Evolutionary conservation across 2,113 vertebrate genomes (phyloP).

Genomic region (Aleadryas rufinucha): DNA sequence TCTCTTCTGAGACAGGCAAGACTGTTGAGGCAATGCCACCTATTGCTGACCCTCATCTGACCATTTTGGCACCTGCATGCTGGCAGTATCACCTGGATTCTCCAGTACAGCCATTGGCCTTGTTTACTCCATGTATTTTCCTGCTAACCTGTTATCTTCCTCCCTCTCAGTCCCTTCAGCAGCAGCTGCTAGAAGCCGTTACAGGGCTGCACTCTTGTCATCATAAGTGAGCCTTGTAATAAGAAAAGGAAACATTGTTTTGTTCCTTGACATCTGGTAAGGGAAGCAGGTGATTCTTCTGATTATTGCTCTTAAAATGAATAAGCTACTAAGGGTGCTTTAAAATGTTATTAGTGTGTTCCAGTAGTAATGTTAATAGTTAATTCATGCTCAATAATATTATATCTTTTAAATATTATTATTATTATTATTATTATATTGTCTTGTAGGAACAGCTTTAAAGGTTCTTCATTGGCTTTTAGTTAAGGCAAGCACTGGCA

Average conservation of each 20-base stretch:
- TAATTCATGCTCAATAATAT: not conserved
- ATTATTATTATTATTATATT: not conserved
- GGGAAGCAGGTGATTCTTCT: not conserved
- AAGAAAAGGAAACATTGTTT: not conserved
- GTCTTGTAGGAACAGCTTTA: not conserved
- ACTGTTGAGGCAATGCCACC: not conserved
- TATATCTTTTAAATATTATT: not conserved
- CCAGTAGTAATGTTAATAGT: not conserved
- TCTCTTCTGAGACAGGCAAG: not conserved
- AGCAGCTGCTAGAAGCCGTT: not conserved
- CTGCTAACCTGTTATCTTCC: not conserved
- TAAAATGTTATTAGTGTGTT: not conserved
- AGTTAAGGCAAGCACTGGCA: not conserved
- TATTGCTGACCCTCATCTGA: not conserved
- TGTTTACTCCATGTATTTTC: not conserved
- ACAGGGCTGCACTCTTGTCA: not conserved
- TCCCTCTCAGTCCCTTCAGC: not conserved
- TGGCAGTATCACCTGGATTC: not conserved
- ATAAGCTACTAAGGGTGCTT: not conserved
- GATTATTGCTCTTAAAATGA: constrained; percentile 17
- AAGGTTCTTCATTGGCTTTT: not conserved
- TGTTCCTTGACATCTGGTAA: not conserved
- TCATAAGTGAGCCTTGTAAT: not conserved
- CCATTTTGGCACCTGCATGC: not conserved
- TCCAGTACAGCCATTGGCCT: not conserved